Conservation (phyloP, 37 sponge, comb jelly and placozoan genomes). For the Oscarella lobularis region DNA sequence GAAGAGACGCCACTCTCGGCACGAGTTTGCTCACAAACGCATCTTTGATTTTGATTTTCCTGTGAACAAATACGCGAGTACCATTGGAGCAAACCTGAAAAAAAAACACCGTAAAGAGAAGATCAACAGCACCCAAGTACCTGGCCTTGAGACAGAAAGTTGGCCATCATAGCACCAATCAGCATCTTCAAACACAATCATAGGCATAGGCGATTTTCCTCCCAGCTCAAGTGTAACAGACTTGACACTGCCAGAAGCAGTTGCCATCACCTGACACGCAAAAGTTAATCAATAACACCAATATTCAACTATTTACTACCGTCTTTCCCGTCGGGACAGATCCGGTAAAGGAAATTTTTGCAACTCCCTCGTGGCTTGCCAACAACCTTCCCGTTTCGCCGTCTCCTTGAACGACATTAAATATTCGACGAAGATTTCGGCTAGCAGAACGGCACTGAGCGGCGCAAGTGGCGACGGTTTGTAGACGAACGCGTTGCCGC, state of each 20-base stretch:
- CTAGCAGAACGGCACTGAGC: slow-evolving; percentile 13
- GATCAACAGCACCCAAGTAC: slow-evolving; percentile 16
- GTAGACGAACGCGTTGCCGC: slow-evolving; percentile 28
- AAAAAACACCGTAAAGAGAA: background rate
- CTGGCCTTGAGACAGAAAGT: slow-evolving; percentile 29
- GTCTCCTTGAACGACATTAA: slow-evolving; percentile 22
- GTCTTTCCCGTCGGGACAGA: slow-evolving; percentile 25
- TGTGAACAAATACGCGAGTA: slow-evolving; percentile 6
- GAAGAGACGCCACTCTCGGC: background rate
- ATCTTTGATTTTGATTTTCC: background rate
- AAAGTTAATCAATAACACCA: background rate
- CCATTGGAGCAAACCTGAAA: slow-evolving; percentile 12
- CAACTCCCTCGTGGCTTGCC: slow-evolving; percentile 6
- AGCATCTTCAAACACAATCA: slow-evolving; percentile 24
- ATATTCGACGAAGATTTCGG: slow-evolving; percentile 7
- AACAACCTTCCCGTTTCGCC: slow-evolving; percentile 7
- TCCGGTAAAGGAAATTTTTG: slow-evolving; percentile 31
- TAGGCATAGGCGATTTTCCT: slow-evolving; percentile 32
- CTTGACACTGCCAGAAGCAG: slow-evolving; percentile 10
- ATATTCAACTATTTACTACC: too few species aligned
- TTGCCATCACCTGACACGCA: slow-evolving; percentile 17
- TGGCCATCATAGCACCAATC: slow-evolving; percentile 23
- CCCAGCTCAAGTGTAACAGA: slow-evolving; percentile 24
- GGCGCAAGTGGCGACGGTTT: slow-evolving; percentile 26
- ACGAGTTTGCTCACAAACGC: background rate